These are phyloP conservation scores for Rhopalosiphum padi DNA, from an alignment of 1,140 invertebrate species.

Conservation along the genomic window DNA sequence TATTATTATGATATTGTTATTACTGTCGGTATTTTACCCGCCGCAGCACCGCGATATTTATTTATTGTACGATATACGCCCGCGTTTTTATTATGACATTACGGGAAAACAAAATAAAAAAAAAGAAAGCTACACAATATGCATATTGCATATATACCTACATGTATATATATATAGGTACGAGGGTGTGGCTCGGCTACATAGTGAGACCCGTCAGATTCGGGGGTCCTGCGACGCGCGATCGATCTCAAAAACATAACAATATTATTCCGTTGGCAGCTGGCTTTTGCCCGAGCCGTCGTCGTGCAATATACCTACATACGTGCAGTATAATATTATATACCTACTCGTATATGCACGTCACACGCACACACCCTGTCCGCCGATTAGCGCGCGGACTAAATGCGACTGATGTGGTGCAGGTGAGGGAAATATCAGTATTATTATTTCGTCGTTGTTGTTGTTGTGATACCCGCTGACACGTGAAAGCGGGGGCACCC, in stretches of 20 bases:
- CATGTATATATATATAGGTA: background rate
- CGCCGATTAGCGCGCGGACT: background rate
- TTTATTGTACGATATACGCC: background rate
- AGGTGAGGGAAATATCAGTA: slow-evolving; percentile 49
- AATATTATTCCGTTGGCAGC: background rate
- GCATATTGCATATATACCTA: too few relatives aligned
- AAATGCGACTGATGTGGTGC: background rate
- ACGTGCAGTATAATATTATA: background rate
- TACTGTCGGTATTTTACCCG: background rate
- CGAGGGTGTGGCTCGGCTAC: background rate
- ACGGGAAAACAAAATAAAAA: background rate
- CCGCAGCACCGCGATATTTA: too few relatives aligned
- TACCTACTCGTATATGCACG: background rate
- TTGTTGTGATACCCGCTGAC: slow-evolving; percentile 58
- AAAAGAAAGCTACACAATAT: background rate
- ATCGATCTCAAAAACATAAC: background rate
- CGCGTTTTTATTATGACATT: slow-evolving; percentile 28
- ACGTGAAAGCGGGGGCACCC: background rate
- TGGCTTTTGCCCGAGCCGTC: background rate
- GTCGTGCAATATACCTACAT: background rate
- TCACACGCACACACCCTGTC: background rate
- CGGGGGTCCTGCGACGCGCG: background rate
- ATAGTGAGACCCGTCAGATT: background rate
- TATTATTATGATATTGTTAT: background rate
- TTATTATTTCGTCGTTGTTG: slow-evolving; percentile 46